These are phyloP conservation scores for Drosophila anomalata DNA, from an alignment of 2,888 invertebrate species.

Conservation along the genomic window DNA sequence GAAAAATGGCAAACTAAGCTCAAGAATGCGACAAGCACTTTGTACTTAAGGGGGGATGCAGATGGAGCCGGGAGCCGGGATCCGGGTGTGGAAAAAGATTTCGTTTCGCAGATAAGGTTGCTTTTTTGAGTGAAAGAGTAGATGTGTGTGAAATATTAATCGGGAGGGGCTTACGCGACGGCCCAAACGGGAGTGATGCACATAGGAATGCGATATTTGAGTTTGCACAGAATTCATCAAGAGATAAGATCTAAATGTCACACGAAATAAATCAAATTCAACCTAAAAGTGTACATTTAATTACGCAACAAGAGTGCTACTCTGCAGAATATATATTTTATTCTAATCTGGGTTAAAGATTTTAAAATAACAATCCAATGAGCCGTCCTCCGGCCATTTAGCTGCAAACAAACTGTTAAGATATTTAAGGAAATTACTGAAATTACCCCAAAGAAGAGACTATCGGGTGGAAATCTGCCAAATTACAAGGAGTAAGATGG, in stretches of 20 bases:
- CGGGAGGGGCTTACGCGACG: neutral
- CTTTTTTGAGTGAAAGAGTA: slow-evolving; percentile 7
- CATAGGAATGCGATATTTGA: neutral
- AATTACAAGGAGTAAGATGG: slow-evolving; percentile 41
- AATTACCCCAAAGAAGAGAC: slow-evolving; percentile 31
- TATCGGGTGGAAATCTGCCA: slow-evolving; percentile 45
- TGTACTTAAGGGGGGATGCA: slow-evolving; percentile 6
- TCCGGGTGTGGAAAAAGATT: slow-evolving; percentile 6
- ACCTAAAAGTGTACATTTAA: neutral
- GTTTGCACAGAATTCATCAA: neutral
- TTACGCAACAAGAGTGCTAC: neutral
- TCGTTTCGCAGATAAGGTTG: slow-evolving; percentile 25
- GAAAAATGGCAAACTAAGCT: slow-evolving; percentile 48
- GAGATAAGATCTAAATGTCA: neutral
- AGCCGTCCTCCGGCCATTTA: slow-evolving; percentile 19
- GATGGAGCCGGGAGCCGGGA: neutral
- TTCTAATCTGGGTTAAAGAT: neutral
- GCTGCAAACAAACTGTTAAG: slow-evolving; percentile 52
- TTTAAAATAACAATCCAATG: neutral
- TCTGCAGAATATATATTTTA: neutral
- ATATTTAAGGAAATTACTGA: slow-evolving; percentile 47
- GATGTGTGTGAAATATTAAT: slow-evolving; percentile 27
- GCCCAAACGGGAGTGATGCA: neutral
- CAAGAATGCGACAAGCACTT: slow-evolving; percentile 25
- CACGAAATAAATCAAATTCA: slow-evolving; percentile 1